Conservation (phyloP, 1,140 invertebrate species). For the Pteromalus puparum region DNA sequence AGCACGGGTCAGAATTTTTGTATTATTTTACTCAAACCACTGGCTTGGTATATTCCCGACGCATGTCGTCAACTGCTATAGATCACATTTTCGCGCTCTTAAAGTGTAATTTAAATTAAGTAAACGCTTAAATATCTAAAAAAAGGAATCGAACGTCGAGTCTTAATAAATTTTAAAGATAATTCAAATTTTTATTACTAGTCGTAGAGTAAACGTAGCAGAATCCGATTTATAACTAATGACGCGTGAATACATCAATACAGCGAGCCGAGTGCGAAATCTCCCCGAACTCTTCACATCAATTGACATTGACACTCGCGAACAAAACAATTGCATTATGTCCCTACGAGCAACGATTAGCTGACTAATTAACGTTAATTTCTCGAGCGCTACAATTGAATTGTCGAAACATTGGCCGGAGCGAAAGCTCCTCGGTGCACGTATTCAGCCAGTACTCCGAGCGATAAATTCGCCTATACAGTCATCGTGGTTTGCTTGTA, state of each 20-base stretch:
- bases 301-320: background rate
- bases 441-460: background rate
- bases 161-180: too few relatives aligned
- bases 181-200: too few relatives aligned
- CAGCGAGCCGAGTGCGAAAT: too few relatives aligned
- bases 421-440: background rate
- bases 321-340: background rate
- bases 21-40: conserved; percentile 36
- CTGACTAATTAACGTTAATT: background rate
- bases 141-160: too few relatives aligned
- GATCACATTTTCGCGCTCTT: too few relatives aligned
- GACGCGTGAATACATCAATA: too few relatives aligned
- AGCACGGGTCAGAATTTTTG: background rate
- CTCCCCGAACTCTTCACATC: too few relatives aligned
- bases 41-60: conserved; percentile 21
- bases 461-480: background rate
- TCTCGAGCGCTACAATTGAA: background rate
- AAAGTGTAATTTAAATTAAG: too few relatives aligned
- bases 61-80: conserved; percentile 30
- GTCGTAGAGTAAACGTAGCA: too few relatives aligned
- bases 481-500: background rate
- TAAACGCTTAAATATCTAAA: too few relatives aligned
- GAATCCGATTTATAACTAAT: too few relatives aligned
- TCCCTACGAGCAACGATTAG: background rate
- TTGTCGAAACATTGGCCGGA: background rate